These are phyloP conservation scores for Corythornis madagascariensis DNA, from an alignment of 2,113 vertebrate species.

Conservation along the genomic window DNA sequence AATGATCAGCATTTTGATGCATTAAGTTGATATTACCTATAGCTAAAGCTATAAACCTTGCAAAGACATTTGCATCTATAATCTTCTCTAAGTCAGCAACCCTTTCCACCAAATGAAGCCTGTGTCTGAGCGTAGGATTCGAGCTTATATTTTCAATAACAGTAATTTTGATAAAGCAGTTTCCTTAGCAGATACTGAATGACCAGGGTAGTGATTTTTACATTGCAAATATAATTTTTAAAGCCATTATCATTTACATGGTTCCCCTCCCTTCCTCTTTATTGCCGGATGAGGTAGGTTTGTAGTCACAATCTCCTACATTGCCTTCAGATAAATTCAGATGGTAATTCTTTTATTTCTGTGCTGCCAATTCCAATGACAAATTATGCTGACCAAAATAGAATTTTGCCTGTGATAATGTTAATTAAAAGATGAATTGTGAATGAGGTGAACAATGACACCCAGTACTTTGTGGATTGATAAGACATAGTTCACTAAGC, in stretches of 20 bases:
- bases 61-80: neutral
- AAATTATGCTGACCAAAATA: constrained; percentile 64
- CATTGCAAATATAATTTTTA: constrained; percentile 25
- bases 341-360: constrained; percentile 61
- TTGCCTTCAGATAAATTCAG: constrained; percentile 41
- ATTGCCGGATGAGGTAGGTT: neutral
- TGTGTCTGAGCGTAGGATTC: neutral
- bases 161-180: constrained; percentile 32
- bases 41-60: neutral
- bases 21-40: neutral
- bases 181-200: constrained; percentile 12
- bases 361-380: constrained; percentile 46
- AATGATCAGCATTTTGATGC: neutral
- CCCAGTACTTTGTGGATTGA: constrained; percentile 44
- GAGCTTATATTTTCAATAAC: neutral
- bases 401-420: constrained; percentile 61
- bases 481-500: constrained; percentile 55
- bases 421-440: constrained; percentile 72
- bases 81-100: constrained; percentile 18
- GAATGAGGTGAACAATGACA: constrained; percentile 67
- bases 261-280: constrained; percentile 22
- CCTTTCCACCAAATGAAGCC: neutral
- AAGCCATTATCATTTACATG: constrained; percentile 10
- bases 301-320: constrained; percentile 15
- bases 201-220: constrained; percentile 9